phyloP scores from a whole-genome alignment of 2,888 invertebrate species.

The Spilosoma lubricipeda region DNA sequence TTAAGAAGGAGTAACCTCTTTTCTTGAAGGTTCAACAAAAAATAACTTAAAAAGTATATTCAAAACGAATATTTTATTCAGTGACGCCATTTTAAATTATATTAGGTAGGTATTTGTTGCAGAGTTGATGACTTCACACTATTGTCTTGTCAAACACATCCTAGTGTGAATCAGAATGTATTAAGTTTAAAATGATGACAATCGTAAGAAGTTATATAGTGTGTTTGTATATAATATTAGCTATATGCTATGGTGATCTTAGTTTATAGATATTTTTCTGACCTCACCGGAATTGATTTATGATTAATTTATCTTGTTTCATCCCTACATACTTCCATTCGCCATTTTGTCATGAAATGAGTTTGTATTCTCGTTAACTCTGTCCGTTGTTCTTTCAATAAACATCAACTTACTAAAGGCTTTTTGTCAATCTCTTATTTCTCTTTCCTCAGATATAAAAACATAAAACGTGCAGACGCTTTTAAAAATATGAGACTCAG shows the following conservation, averaged over 20 bases:
- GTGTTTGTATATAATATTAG: background rate
- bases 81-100: background rate
- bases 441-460: too few species aligned
- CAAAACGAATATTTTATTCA: background rate
- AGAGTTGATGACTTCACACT: slow-evolving; percentile 33
- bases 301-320: background rate
- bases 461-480: too few species aligned
- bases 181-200: slow-evolving; percentile 23
- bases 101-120: background rate
- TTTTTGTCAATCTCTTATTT: too few species aligned
- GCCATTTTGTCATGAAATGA: background rate
- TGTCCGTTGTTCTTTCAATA: too few species aligned
- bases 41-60: background rate
- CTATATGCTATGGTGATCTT: background rate
- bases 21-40: too few species aligned
- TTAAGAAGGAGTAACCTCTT: too few species aligned
- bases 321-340: background rate
- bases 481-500: too few species aligned
- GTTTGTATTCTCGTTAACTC: too few species aligned
- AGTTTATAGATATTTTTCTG: background rate
- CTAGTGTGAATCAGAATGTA: slow-evolving; percentile 39
- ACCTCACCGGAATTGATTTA: background rate
- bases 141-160: slow-evolving; percentile 35
- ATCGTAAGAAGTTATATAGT: slow-evolving; percentile 18
- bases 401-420: too few species aligned